A percentile compares a stretch with the other conserved stretches of the same genome.
These are phyloP conservation scores for Hemicrepidius hirtus DNA, from an alignment of 2,888 invertebrate genomes.

Conservation along the genomic window DNA sequence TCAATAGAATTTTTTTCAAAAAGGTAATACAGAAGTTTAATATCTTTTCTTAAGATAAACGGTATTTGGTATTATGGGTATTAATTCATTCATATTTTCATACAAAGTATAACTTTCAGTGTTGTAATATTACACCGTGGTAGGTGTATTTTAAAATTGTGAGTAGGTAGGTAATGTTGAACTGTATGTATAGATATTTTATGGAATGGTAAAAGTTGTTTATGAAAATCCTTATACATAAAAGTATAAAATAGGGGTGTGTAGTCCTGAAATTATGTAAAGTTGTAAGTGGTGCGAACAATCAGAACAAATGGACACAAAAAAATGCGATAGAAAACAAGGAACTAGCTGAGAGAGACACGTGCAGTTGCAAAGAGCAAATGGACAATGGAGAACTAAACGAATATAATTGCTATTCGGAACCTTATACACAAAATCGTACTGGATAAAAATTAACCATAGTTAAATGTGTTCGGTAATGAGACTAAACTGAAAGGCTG, in stretches of 20 bases:
- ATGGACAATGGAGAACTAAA: constrained; percentile 50
- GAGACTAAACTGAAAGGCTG: constrained; percentile 69
- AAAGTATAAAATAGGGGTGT: constrained; percentile 10
- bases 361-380: constrained; percentile 31
- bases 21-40: too few species aligned
- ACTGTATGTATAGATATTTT: neutral
- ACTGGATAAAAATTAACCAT: constrained; percentile 70
- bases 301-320: constrained; percentile 23
- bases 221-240: constrained; percentile 23
- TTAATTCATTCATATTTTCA: too few species aligned
- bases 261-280: constrained; percentile 32
- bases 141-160: too few species aligned
- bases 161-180: neutral
- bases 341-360: constrained; percentile 23
- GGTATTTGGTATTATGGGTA: too few species aligned
- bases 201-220: constrained; percentile 1
- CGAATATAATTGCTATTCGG: constrained; percentile 57
- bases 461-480: constrained; percentile 69
- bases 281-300: constrained; percentile 32
- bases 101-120: too few species aligned
- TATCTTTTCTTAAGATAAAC: too few species aligned
- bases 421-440: constrained; percentile 70
- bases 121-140: too few species aligned
- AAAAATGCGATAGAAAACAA: constrained; percentile 46
- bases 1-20: too few species aligned